Conservation (phyloP, 2,113 vertebrate species). For the Cynoglossus semilaevis region DNA sequence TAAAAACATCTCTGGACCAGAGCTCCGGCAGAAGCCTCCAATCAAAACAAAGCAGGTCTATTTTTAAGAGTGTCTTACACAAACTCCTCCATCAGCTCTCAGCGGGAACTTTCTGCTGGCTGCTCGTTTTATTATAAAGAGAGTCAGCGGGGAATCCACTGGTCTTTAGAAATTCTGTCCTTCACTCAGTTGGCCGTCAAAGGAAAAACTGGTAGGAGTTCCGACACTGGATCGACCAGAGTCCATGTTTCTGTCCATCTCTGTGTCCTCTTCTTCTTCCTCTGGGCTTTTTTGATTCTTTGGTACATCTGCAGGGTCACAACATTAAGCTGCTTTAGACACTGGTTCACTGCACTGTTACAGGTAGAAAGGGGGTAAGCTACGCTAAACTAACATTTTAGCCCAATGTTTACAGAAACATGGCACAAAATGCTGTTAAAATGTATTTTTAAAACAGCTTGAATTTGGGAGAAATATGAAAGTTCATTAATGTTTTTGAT, state of each 20-base stretch:
- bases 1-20: neutral
- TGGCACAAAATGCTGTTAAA: no score
- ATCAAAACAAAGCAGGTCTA: slow-evolving; percentile 20
- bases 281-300: slow-evolving; percentile 6
- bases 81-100: slow-evolving; percentile 15
- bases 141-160: slow-evolving; percentile 51
- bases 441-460: no score
- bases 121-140: slow-evolving; percentile 36
- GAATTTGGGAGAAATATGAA: no score
- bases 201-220: slow-evolving; percentile 24
- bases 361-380: no score
- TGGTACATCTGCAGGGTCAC: no score
- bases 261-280: neutral
- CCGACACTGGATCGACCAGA: slow-evolving; percentile 52
- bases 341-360: neutral
- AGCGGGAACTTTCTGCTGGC: neutral
- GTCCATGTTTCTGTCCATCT: slow-evolving; percentile 31
- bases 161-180: slow-evolving; percentile 47
- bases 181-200: slow-evolving; percentile 41
- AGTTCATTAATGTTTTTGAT: no score
- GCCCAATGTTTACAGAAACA: no score
- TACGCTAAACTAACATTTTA: no score
- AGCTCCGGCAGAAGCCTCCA: neutral
- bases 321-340: neutral
- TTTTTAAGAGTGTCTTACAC: slow-evolving; percentile 9